These are phyloP conservation scores for Dorcus parallelipipedus DNA, from an alignment of 2,888 invertebrate genomes.

Conservation along the genomic window DNA sequence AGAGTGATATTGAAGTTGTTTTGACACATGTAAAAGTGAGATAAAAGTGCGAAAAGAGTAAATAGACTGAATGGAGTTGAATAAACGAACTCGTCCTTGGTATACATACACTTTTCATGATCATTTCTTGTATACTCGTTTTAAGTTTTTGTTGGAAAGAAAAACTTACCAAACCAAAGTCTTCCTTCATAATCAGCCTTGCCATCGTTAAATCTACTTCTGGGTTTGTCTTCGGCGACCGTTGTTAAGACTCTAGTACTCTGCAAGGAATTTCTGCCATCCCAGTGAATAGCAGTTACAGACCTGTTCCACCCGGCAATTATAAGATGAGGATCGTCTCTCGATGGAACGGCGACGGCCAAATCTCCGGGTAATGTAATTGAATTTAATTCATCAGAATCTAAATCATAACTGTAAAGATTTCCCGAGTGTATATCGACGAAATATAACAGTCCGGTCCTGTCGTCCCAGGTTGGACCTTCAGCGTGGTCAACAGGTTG, in stretches of 20 bases:
- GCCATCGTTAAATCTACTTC: slow-evolving; percentile 58
- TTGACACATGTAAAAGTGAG: too few relatives aligned
- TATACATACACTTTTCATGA: too few relatives aligned
- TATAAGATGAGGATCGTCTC: slow-evolving; percentile 43
- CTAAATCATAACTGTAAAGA: slow-evolving; percentile 46
- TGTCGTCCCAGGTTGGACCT: slow-evolving; percentile 53
- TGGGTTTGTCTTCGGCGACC: slow-evolving; percentile 49
- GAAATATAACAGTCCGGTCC: slow-evolving; percentile 47
- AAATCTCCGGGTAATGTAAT: slow-evolving; percentile 37
- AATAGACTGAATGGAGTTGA: too few relatives aligned
- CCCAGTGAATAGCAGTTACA: slow-evolving; percentile 52
- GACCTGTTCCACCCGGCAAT: slow-evolving; percentile 47
- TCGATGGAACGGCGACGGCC: slow-evolving; percentile 49
- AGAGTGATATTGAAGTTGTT: too few relatives aligned
- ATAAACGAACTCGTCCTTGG: too few relatives aligned
- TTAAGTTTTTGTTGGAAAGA: too few relatives aligned
- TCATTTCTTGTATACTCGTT: too few relatives aligned
- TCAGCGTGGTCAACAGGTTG: slow-evolving; percentile 45
- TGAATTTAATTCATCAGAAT: slow-evolving; percentile 30
- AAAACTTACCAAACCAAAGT: slow-evolving; percentile 54
- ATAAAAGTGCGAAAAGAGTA: too few relatives aligned
- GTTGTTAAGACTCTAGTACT: slow-evolving; percentile 36
- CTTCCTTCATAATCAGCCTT: slow-evolving; percentile 58
- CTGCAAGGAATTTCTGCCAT: slow-evolving; percentile 36
- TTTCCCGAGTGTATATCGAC: slow-evolving; percentile 50